Evolutionary conservation across 2,888 invertebrate genomes (phyloP), one percentile per base, ranked within the genome.

Genomic region (Heliconius hortense): DNA sequence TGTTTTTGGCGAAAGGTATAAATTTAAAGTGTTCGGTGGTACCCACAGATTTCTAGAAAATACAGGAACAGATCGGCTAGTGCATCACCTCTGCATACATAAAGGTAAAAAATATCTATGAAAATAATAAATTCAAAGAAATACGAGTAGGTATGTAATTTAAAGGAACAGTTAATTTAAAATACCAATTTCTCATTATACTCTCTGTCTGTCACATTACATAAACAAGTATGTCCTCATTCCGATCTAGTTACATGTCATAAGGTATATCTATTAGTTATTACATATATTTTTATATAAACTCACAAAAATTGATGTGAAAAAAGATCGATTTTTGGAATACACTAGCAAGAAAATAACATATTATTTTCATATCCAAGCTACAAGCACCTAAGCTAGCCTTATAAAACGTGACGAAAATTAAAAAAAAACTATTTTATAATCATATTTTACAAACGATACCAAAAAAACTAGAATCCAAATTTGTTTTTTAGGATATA

Each of bases 1-100:
- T 78, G 89, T 93, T 0, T 83, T 80, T 72, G 90, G 91, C 0
- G 93, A 93, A 80, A 82, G 80, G 62, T 86, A 87, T 78, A 92
- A 89, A 76, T 93, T 93, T 78, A 80, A 85, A 0, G 82, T 93
- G 21, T 84, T 82, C 70, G 93, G 82, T 2, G 93, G 93, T 0
- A 87, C 90, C 0, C 92, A 92, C 79, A 82, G 53, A 72, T 93
- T 92, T 78, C 10, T 87, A 15, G 88, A 89, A 78, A 70, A 84
- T 24, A n/a, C 83, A 0, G 93, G 93, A 2, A 67, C 82, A 0
- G 2, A 71, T 2, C 82, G 92, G 53, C 1, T 74, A 4, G 91
- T 91, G 1, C 81, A 90, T 13, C 90, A 92, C 82, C 64, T 90
- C 71, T 89, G 90, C 82, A 62, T 89, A 67, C 92, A 93, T 82